Percentiles rank a stretch among this genome's conserved stretches.
phyloP scores from a whole-genome alignment of 92 coral and sea anemone species.

The Actinernus sp. region DNA sequence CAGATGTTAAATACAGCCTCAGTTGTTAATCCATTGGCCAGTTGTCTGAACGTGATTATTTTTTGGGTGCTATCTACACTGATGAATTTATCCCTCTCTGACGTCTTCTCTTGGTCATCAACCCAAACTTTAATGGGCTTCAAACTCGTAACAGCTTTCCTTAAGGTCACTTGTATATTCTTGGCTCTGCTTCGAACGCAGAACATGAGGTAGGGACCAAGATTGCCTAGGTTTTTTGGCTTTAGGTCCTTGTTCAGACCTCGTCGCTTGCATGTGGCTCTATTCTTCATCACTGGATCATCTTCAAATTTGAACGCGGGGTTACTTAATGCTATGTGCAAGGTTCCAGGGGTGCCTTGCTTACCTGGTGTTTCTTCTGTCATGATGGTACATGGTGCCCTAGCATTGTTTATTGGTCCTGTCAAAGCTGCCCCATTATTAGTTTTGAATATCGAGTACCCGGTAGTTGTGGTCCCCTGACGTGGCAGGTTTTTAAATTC shows the following conservation, averaged over 20 bases:
- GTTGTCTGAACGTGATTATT: no score
- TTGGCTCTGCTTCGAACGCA: neutral
- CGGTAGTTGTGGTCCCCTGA: constrained; percentile 13
- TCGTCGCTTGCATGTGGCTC: neutral
- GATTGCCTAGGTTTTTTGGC: neutral
- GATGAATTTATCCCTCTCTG: no score
- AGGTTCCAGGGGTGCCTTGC: neutral
- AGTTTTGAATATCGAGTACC: constrained; percentile 39
- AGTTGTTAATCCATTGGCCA: no score
- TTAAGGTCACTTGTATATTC: no score
- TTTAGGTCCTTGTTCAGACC: neutral
- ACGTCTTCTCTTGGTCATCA: no score
- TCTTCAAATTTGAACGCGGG: neutral
- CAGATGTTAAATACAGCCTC: no score
- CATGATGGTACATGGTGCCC: neutral
- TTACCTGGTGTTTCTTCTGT: neutral
- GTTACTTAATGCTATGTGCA: neutral
- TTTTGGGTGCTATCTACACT: no score
- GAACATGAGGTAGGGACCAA: neutral
- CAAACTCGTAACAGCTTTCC: no score
- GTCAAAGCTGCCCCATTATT: constrained; percentile 7
- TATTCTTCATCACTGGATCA: neutral
- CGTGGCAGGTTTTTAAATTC: constrained; percentile 43
- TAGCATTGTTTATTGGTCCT: neutral
- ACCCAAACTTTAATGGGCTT: no score